Conservation (phyloP, 2,797 vertebrate species). For the Cuniculus paca region DNA sequence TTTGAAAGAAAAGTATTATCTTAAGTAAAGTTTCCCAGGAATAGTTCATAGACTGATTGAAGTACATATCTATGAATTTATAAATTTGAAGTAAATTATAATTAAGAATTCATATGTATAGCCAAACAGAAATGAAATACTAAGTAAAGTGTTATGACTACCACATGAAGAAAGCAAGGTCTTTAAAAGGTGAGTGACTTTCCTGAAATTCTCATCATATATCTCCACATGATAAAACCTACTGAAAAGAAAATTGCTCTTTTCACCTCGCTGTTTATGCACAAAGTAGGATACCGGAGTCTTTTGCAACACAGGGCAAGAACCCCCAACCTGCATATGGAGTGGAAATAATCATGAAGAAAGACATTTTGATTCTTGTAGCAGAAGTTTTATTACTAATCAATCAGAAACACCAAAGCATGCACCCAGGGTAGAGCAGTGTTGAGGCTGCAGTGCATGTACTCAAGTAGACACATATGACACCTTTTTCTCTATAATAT, state of each 20-base stretch:
- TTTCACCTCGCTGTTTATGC: not conserved
- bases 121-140: not conserved
- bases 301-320: not conserved
- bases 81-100: slow-evolving; percentile 33
- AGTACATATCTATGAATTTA: not conserved
- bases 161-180: not conserved
- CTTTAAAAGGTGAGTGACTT: not conserved
- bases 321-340: not conserved
- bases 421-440: not conserved
- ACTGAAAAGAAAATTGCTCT: not conserved
- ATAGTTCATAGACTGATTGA: slow-evolving; percentile 7
- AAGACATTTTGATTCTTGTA: not conserved
- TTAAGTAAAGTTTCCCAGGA: slow-evolving; percentile 6
- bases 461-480: not conserved
- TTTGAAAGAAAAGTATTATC: slow-evolving; percentile 48
- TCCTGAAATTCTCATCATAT: not conserved
- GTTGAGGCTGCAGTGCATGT: not conserved
- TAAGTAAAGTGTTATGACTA: not conserved
- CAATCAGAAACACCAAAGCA: not conserved
- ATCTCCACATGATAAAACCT: not conserved
- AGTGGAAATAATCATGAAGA: not conserved
- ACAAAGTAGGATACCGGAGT: not conserved
- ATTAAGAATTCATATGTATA: slow-evolving; percentile 12
- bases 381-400: slow-evolving; percentile 37
- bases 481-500: not conserved